A percentile compares a stretch with the other conserved stretches of the same genome.
Conservation (phyloP, 2,113 vertebrate genomes). For the Typhlomys cinereus region DNA sequence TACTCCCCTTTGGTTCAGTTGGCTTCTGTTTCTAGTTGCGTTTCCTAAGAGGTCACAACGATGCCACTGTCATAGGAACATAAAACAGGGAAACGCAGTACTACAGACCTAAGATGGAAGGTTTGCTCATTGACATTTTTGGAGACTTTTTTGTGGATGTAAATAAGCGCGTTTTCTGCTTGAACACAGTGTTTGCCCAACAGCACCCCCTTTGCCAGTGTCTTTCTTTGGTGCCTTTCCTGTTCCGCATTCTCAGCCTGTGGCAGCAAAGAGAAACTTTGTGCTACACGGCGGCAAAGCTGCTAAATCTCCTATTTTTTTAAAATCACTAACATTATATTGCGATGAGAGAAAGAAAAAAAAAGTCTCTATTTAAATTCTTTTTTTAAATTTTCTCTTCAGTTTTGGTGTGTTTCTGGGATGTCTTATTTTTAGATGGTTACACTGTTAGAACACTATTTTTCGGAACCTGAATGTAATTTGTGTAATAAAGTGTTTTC, state of each 20-base stretch:
- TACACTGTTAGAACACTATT: slow-evolving; percentile 99
- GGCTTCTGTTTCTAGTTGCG: slow-evolving; percentile 77
- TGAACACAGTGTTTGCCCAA: slow-evolving; percentile 79
- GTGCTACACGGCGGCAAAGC: slow-evolving; percentile 90
- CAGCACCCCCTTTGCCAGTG: slow-evolving; percentile 83
- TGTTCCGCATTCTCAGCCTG: slow-evolving; percentile 88
- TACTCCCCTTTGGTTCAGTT: slow-evolving; percentile 79
- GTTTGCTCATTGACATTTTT: slow-evolving; percentile 78
- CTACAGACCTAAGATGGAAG: slow-evolving; percentile 80
- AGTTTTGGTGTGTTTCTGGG: slow-evolving; percentile 88
- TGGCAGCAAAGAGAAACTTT: slow-evolving; percentile 89
- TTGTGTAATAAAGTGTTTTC: slow-evolving; percentile 99
- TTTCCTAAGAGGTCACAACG: slow-evolving; percentile 79
- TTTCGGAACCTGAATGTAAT: slow-evolving; percentile 98
- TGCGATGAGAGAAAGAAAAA: slow-evolving; percentile 88
- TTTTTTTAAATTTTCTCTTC: slow-evolving; percentile 86
- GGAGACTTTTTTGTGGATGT: slow-evolving; percentile 82
- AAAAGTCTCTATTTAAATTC: slow-evolving; percentile 89
- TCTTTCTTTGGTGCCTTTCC: slow-evolving; percentile 96
- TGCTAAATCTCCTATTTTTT: slow-evolving; percentile 93
- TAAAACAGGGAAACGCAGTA: slow-evolving; percentile 78
- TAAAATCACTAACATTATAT: slow-evolving; percentile 89
- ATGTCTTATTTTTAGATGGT: slow-evolving; percentile 97
- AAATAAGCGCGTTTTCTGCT: slow-evolving; percentile 86
- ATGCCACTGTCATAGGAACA: slow-evolving; percentile 81